Percentiles rank a stretch among this genome's conserved stretches.
These are phyloP conservation scores for Sympetrum striolatum DNA, from an alignment of 2,888 invertebrate genomes.

Conservation along the genomic window DNA sequence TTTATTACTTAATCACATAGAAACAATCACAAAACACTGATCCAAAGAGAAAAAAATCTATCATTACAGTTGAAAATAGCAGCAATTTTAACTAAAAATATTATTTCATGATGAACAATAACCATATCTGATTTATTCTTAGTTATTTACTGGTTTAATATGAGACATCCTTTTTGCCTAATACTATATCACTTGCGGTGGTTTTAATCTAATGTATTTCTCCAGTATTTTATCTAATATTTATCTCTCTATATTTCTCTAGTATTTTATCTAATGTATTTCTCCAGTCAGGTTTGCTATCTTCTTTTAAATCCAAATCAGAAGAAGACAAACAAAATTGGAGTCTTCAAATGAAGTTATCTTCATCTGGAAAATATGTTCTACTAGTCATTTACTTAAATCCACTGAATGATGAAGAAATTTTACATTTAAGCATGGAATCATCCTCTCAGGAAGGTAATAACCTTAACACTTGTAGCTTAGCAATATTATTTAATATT, in stretches of 20 bases:
- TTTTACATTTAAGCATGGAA: conserved; percentile 65
- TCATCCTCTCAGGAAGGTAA: conserved; percentile 59
- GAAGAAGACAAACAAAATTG: conserved; percentile 72
- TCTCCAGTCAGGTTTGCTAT: no score
- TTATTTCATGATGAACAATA: background rate
- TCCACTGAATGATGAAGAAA: conserved; percentile 63
- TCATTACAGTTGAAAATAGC: background rate
- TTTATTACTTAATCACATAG: background rate
- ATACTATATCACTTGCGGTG: no score
- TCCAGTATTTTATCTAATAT: conserved; percentile 59
- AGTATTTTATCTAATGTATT: conserved; percentile 62
- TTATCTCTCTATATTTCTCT: conserved; percentile 63
- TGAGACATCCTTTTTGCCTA: conserved; percentile 63
- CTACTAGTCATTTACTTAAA: conserved; percentile 87
- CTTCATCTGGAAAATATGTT: conserved; percentile 80
- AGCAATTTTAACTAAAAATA: background rate
- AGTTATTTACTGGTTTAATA: background rate
- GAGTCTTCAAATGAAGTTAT: conserved; percentile 76
- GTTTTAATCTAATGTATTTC: conserved; percentile 60
- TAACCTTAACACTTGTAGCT: conserved; percentile 50
- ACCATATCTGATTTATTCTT: background rate
- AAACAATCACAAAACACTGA: background rate
- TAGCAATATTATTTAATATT: background rate
- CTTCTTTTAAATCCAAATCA: conserved; percentile 65
- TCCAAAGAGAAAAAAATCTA: no score